Conservation (phyloP, 2,888 invertebrate genomes). For the Caenorhabditis sulstoni region DNA sequence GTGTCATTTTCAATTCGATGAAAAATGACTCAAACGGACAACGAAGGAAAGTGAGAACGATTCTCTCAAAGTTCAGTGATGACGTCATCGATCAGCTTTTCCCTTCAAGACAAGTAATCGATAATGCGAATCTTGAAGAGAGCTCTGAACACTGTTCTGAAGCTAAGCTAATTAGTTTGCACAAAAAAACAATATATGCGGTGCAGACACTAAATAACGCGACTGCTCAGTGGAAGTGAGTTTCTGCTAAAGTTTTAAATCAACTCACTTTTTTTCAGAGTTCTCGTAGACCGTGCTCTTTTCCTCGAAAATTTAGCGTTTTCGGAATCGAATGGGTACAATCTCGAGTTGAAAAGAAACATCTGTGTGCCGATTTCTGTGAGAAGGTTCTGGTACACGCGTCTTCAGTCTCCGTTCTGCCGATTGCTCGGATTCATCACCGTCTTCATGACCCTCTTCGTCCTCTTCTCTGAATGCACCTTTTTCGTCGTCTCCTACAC, state of each 20-base stretch:
- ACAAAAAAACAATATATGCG: conserved; percentile 93
- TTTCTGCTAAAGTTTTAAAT: background rate
- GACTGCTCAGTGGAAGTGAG: conserved; percentile 91
- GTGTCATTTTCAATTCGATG: conserved; percentile 88
- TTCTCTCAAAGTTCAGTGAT: conserved; percentile 70
- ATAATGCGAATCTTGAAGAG: conserved; percentile 32
- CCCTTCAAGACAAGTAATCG: conserved; percentile 63
- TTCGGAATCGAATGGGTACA: conserved; percentile 56
- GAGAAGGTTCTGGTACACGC: conserved; percentile 57
- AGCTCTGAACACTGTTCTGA: conserved; percentile 54
- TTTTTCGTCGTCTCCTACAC: conserved; percentile 95
- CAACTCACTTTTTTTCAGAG: conserved; percentile 34
- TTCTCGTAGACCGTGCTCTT: conserved; percentile 66
- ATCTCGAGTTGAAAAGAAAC: conserved; percentile 35
- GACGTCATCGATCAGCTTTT: conserved; percentile 62
- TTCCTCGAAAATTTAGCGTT: conserved; percentile 68
- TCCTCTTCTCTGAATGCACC: conserved; percentile 99
- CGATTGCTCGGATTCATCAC: conserved; percentile 85
- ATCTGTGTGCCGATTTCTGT: conserved; percentile 29
- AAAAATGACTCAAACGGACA: conserved; percentile 71
- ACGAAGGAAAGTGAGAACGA: conserved; percentile 70
- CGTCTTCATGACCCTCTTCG: conserved; percentile 89
- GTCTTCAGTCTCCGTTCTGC: conserved; percentile 81
- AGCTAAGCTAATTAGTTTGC: conserved; percentile 86
- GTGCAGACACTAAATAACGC: conserved; percentile 90